phyloP scores from a whole-genome alignment of 2,888 invertebrate species.

The Sinohyriopsis cumingii region DNA sequence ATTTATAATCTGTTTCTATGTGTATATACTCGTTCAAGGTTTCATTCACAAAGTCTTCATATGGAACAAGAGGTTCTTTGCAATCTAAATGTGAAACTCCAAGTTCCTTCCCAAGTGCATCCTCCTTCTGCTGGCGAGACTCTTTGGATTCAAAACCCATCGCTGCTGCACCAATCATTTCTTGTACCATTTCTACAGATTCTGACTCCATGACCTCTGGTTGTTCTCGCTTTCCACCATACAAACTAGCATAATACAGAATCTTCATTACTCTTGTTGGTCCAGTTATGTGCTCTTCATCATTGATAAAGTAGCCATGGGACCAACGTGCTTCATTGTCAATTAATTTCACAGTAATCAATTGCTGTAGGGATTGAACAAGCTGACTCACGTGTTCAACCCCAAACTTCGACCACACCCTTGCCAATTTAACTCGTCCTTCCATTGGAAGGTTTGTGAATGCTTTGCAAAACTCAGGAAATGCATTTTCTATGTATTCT shows the following conservation, averaged over 20 bases:
- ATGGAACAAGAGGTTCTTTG: constrained; percentile 86
- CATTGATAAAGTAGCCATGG: constrained; percentile 81
- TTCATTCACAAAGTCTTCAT: constrained; percentile 95
- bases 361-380: constrained; percentile 80
- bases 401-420: constrained; percentile 81
- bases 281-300: constrained; percentile 87
- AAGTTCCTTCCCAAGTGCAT: constrained; percentile 80
- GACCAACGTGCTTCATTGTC: constrained; percentile 77
- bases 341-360: constrained; percentile 89
- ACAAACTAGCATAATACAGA: constrained; percentile 83
- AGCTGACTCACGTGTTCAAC: constrained; percentile 50
- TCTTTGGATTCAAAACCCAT: constrained; percentile 69
- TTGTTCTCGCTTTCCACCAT: constrained; percentile 79
- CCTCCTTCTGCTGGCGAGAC: constrained; percentile 59
- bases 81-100: constrained; percentile 86
- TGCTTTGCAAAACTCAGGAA: constrained; percentile 82
- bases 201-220: constrained; percentile 52
- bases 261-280: constrained; percentile 90
- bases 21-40: constrained; percentile 92
- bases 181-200: constrained; percentile 40
- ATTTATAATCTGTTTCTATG: constrained; percentile 94
- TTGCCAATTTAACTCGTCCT: constrained; percentile 86
- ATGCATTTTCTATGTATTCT: constrained; percentile 88
- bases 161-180: constrained; percentile 56
- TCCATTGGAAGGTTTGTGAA: constrained; percentile 82